Conservation (phyloP, 2,113 vertebrate species). For the Echinops telfairi region DNA sequence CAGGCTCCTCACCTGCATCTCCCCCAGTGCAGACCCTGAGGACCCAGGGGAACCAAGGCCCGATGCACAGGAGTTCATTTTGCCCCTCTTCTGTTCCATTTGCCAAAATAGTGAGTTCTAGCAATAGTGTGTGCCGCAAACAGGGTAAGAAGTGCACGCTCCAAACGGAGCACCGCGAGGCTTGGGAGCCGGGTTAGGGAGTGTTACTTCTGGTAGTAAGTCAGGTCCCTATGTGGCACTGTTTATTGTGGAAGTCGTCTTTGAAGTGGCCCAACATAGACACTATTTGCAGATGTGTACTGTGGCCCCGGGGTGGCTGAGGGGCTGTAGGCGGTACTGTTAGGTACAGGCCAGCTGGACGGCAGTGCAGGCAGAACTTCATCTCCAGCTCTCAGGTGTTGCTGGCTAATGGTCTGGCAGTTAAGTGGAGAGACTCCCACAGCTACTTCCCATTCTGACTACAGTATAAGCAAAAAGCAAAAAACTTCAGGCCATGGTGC, state of each 20-base stretch:
- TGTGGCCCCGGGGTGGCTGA: neutral
- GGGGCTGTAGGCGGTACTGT: too few relatives aligned
- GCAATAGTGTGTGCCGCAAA: neutral
- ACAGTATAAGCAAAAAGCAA: neutral
- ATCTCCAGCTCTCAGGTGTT: too few relatives aligned
- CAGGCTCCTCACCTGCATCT: too few relatives aligned
- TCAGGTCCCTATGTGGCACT: neutral
- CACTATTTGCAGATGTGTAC: neutral
- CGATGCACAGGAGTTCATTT: neutral
- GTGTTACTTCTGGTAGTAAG: neutral
- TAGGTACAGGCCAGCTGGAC: too few relatives aligned
- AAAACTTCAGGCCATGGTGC: too few relatives aligned
- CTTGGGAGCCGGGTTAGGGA: neutral
- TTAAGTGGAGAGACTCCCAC: neutral
- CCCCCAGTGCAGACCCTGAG: too few relatives aligned
- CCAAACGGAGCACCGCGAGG: neutral
- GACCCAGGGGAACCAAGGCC: too few relatives aligned
- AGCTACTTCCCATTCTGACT: neutral
- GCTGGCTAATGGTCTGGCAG: too few relatives aligned
- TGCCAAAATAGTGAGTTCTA: neutral
- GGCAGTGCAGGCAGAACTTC: too few relatives aligned
- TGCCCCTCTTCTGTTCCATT: too few relatives aligned
- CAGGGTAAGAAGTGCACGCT: neutral
- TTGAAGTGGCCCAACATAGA: neutral
- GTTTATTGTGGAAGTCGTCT: conserved; percentile 25